Conservation (phyloP, 2,797 vertebrate genomes). For the Myotis findleyi region DNA sequence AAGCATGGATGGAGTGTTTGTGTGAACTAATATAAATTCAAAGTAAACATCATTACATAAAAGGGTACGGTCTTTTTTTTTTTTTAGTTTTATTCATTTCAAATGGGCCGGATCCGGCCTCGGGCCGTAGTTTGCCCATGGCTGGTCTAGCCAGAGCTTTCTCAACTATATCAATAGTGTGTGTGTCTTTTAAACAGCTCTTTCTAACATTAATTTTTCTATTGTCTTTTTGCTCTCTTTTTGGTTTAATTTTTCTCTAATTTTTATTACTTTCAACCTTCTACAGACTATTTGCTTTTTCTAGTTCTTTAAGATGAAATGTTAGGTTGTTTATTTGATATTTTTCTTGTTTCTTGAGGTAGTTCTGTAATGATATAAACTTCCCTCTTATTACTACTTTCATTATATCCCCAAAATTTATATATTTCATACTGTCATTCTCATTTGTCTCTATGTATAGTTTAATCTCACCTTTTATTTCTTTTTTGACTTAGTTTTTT, state of each 20-base stretch:
- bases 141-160: not conserved
- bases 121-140: too few species aligned
- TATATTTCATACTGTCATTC: not conserved
- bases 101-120: too few species aligned
- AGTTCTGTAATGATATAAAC: not conserved
- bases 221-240: not conserved
- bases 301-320: not conserved
- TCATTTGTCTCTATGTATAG: not conserved
- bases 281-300: not conserved
- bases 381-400: not conserved
- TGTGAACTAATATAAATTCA: too few species aligned
- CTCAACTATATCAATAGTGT: not conserved
- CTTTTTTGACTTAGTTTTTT: not conserved
- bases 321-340: not conserved
- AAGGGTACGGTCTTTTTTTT: too few species aligned
- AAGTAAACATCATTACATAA: too few species aligned
- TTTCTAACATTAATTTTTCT: not conserved
- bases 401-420: not conserved
- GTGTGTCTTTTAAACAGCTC: not conserved
- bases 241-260: not conserved
- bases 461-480: not conserved
- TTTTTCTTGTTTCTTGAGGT: not conserved
- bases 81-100: too few species aligned
- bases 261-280: not conserved
- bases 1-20: too few species aligned